Base-by-base conservation (phyloP, 2,113 vertebrate species). In the Sceloporus undulatus region DNA sequence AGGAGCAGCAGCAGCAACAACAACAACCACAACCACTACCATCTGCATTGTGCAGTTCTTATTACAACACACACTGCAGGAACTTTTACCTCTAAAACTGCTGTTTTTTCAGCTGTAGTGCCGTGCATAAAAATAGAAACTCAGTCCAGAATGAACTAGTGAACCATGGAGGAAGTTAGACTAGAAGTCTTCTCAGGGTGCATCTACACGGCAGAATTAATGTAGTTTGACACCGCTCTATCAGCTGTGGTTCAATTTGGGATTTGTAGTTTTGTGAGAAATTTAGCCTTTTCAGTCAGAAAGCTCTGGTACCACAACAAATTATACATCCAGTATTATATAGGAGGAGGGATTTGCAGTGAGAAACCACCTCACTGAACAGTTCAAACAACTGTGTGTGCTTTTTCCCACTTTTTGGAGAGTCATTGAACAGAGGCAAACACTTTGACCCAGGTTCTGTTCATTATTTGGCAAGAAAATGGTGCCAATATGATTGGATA, bases 381-480 rank as follows among this genome's bases (percentile, higher is more conserved):
- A 0, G 5, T 85, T 48, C 11, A 88, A 90, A 88, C 56, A 40
- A 52, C 8, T 88, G 68, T 87, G 34, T 78, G 6, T 62, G 23
- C 0, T 2, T 59, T 59, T 65, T 18, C 88, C 27, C 70, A 14
- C 59, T 14, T 9, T 48, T 78, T 92, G 59, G 5, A 75, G 73
- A 42, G 88, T 88, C 78, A n/a, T 87, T 82, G 88, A 0, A 0
- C 9, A 73, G 18, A 87, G 34, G 40, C 0, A 0, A 79, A 25
- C 29, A 83, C 29, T 42, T 78, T 90, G 90, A 89, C 48, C 71
- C 25, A 62, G 48, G n/a, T 34, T 77, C 42, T 40, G 13, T 62
- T 88, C 92, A 54, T 89, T 48, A 40, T 85, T 88, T 82, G 85
- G 85, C n/a, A 87, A 95, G 90, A 52, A 91, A 78, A 74, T 59